A percentile compares a stretch with the other conserved stretches of the same genome.
phyloP scores from a whole-genome alignment of 1,140 invertebrate species.

The Popillia japonica region DNA sequence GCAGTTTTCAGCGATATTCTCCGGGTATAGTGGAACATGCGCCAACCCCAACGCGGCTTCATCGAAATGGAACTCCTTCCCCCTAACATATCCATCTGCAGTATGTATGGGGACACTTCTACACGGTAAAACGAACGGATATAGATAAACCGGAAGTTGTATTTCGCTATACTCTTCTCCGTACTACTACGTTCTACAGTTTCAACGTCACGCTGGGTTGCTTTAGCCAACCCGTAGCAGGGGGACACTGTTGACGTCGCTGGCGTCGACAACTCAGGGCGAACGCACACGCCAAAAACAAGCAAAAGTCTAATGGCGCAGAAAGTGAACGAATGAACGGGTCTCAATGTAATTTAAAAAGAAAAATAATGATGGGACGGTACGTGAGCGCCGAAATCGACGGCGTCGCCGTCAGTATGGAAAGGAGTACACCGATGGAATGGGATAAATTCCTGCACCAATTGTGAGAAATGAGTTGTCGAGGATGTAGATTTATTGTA shows the following conservation, averaged over 20 bases:
- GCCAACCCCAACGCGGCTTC: background rate
- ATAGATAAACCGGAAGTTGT: constrained; percentile 39
- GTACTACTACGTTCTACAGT: constrained; percentile 16
- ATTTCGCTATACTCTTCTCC: constrained; percentile 12
- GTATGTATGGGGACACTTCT: background rate
- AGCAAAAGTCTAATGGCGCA: constrained; percentile 45
- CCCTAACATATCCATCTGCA: background rate
- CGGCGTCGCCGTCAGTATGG: background rate
- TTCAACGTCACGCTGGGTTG: constrained; percentile 43
- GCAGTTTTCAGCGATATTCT: background rate
- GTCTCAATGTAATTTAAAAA: constrained; percentile 17
- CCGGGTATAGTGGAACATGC: background rate
- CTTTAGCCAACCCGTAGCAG: constrained; percentile 23
- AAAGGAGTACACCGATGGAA: background rate
- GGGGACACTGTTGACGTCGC: constrained; percentile 44
- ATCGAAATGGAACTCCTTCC: background rate
- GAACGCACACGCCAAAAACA: constrained; percentile 42
- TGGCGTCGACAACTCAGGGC: constrained; percentile 32
- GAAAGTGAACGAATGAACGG: constrained; percentile 35
- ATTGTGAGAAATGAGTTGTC: constrained; percentile 26
- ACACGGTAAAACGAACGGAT: constrained; percentile 25
- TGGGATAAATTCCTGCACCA: background rate
- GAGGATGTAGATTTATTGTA: constrained; percentile 3
- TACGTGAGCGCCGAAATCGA: constrained; percentile 10
- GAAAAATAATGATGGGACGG: constrained; percentile 19